phyloP scores from a whole-genome alignment of 2,888 invertebrate species.

The Anoncus sp. region DNA sequence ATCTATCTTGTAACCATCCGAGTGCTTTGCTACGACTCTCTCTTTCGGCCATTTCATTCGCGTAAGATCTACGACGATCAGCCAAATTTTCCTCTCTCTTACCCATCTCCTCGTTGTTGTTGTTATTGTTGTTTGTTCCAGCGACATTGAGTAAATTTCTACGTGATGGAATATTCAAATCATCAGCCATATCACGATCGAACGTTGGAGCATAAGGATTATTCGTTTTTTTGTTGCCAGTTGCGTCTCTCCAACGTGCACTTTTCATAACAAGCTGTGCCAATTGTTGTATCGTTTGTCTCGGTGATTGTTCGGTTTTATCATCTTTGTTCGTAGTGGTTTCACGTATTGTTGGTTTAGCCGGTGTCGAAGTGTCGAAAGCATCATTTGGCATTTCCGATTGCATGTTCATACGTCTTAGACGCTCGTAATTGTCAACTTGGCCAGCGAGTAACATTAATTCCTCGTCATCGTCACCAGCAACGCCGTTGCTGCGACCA shows the following conservation, averaged over 20 bases:
- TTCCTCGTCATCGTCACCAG: conserved; percentile 53
- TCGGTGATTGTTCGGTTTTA: conserved; percentile 64
- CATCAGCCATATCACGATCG: neutral
- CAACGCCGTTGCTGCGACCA: conserved; percentile 14
- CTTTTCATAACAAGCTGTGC: conserved; percentile 81
- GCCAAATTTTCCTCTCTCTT: neutral
- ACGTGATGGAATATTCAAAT: conserved; percentile 29
- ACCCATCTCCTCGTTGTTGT: neutral
- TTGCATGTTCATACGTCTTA: conserved; percentile 71
- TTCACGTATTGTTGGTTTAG: conserved; percentile 67
- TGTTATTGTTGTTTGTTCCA: neutral
- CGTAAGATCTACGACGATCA: conserved; percentile 34
- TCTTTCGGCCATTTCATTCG: conserved; percentile 58
- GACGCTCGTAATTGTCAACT: conserved; percentile 77
- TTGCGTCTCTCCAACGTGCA: conserved; percentile 78
- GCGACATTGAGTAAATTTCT: conserved; percentile 25
- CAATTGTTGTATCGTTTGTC: conserved; percentile 79
- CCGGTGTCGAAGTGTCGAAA: conserved; percentile 79
- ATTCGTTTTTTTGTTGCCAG: conserved; percentile 36
- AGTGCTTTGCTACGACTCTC: conserved; percentile 69
- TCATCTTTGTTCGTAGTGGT: conserved; percentile 11
- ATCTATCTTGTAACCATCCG: conserved; percentile 75
- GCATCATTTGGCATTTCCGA: conserved; percentile 66
- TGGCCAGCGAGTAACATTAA: conserved; percentile 73
- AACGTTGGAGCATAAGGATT: conserved; percentile 38